Conservation (phyloP, 2,888 invertebrate genomes). For the Patella caerulea region DNA sequence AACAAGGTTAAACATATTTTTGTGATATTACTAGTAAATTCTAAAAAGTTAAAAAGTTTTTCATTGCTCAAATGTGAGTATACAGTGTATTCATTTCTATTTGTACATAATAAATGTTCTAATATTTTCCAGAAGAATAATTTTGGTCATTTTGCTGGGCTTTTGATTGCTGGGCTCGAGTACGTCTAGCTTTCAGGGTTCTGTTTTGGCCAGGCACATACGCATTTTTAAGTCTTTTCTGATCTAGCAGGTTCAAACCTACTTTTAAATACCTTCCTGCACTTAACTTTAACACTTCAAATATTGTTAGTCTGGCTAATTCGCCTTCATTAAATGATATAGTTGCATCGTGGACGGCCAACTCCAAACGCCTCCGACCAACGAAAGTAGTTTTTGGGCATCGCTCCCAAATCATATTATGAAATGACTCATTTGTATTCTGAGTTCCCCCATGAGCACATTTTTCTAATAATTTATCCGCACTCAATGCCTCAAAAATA, state of each 20-base stretch:
- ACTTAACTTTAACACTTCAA: constrained; percentile 9
- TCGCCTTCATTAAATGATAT: constrained; percentile 19
- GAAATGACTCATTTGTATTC: constrained; percentile 2
- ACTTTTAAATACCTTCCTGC: neutral
- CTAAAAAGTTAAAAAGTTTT: no score
- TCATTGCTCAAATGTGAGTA: no score
- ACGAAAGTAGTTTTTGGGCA: constrained; percentile 15
- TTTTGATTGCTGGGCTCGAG: neutral
- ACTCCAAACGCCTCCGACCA: neutral
- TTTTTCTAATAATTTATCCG: neutral
- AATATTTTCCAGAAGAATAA: neutral
- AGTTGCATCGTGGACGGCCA: constrained; percentile 12
- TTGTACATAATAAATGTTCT: neutral
- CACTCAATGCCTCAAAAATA: neutral
- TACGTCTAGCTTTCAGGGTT: neutral
- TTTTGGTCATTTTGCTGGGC: neutral
- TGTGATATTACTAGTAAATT: no score
- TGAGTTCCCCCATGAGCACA: neutral
- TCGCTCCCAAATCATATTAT: constrained; percentile 10
- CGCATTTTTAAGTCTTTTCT: neutral
- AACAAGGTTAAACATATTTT: no score
- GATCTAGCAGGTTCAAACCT: neutral
- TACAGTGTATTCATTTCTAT: neutral
- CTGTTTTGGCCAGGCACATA: neutral
- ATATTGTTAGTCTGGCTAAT: neutral